A percentile compares a stretch with the other conserved stretches of the same genome.
phyloP scores from a whole-genome alignment of 2,797 vertebrate genomes.

The Hozukius guyotensis region DNA sequence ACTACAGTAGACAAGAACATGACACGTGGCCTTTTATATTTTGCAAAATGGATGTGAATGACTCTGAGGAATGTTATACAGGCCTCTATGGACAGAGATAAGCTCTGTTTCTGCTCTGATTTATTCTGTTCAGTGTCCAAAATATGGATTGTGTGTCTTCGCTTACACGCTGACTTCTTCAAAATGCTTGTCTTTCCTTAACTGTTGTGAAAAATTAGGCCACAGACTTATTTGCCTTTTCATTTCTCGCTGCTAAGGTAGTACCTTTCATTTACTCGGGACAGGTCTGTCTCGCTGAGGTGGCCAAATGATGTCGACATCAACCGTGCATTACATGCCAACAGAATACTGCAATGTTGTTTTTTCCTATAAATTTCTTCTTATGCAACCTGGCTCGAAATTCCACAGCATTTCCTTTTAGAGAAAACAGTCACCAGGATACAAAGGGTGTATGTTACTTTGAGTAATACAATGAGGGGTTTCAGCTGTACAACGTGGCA shows the following conservation, averaged over 20 bases:
- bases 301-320: not conserved
- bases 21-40: not conserved
- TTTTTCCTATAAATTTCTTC: not conserved
- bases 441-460: not conserved
- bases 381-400: not conserved
- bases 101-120: not conserved
- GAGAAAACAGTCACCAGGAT: not conserved
- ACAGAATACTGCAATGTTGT: not conserved
- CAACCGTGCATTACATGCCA: not conserved
- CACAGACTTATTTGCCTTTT: not conserved
- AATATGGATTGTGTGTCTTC: not conserved
- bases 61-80: not conserved
- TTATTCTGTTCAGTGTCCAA: not conserved
- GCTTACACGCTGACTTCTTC: not conserved
- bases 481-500: constrained; percentile 4
- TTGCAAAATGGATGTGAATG: not conserved
- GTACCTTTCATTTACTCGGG: not conserved
- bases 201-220: not conserved
- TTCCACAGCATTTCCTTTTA: not conserved
- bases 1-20: not conserved
- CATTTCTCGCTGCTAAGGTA: not conserved
- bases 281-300: not conserved
- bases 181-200: not conserved
- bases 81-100: not conserved
- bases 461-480: not conserved